phyloP scores from a whole-genome alignment of 92 coral and sea anemone species.

The Virgularia gustaviana region DNA sequence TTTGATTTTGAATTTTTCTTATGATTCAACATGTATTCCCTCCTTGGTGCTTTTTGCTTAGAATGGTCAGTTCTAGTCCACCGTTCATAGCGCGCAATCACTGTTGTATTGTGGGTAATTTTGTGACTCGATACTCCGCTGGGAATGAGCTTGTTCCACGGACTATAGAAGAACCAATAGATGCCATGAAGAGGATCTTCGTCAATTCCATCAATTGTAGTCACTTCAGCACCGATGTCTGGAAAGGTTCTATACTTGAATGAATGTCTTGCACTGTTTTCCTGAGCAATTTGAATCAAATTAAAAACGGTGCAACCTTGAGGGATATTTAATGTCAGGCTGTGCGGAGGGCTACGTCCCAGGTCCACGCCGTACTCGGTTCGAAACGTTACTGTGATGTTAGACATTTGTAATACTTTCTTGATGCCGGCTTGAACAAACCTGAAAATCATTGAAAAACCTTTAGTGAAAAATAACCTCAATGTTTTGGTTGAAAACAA shows the following conservation, averaged over 20 bases:
- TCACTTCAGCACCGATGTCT: conserved; percentile 33
- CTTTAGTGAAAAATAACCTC: neutral
- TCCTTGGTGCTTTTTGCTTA: conserved; percentile 34
- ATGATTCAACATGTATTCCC: neutral
- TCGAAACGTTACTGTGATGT: conserved; percentile 38
- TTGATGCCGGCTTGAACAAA: neutral
- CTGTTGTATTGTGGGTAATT: conserved; percentile 32
- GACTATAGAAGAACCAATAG: conserved; percentile 41
- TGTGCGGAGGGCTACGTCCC: conserved; percentile 24
- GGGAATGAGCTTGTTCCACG: conserved; percentile 36
- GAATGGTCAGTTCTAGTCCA: conserved; percentile 39
- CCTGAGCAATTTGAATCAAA: conserved; percentile 30
- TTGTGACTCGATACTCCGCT: conserved; percentile 33
- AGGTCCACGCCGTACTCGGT: conserved; percentile 33
- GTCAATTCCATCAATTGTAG: conserved; percentile 23
- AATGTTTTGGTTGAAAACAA: too few species aligned
- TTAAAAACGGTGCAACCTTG: conserved; percentile 29
- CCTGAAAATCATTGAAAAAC: neutral
- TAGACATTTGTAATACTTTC: conserved; percentile 5
- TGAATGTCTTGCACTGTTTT: conserved; percentile 23
- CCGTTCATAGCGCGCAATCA: conserved; percentile 29
- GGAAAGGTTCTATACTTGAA: conserved; percentile 38
- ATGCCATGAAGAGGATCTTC: conserved; percentile 28
- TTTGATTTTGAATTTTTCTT: conserved; percentile 15
- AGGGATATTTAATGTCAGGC: conserved; percentile 14